Base-by-base conservation (phyloP, 2,797 vertebrate genomes). In the Sitta carolinensis region DNA sequence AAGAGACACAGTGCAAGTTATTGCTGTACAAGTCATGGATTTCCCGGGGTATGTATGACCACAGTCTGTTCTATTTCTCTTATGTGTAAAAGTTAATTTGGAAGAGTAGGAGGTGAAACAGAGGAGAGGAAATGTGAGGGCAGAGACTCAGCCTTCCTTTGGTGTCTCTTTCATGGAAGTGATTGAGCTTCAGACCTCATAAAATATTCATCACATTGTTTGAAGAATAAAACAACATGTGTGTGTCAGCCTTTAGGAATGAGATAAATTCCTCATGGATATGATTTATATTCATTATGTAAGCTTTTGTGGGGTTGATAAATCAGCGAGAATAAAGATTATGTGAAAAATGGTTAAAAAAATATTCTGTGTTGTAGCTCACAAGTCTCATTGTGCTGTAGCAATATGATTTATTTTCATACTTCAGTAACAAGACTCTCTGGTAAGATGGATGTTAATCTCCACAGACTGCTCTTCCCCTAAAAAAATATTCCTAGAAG, bases 201-300 rank as follows among this genome's bases (percentile, higher is more conserved):
- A 76, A 97, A 97, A 97, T 97, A 96, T 96, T 97, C 54, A 96
- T 82, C n/a, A 21, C 30, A 55, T 90, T 97, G 40, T 97, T 97
- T 97, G 94, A 91, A 96, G 86, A 94, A 92, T 89, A 96, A 93
- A 97, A 93, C 94, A 92, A 73, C 68, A 76, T 69, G 27, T 67
- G 73, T 91, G 43, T 85, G 36, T 89, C 14, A 80, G 82, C 34
- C 66, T 95, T 95, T 73, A 93, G 51, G 81, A 94, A 54, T 87
- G 72, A 91, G 74, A 78, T 29, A 38, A 96, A 86, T 91, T 97
- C 91, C 94, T 96, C 57, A 81, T 91, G 92, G 94, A 92, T 87
- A 93, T 91, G 77, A 87, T 89, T 96, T 96, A 79, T 83, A 94
- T 78, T 96, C 84, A 78, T 90, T 54, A 75, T 70, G 42, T 95